A percentile compares a stretch with the other conserved stretches of the same genome.
Conservation (phyloP, 2,113 vertebrate species). For the Crotalus viridis region DNA sequence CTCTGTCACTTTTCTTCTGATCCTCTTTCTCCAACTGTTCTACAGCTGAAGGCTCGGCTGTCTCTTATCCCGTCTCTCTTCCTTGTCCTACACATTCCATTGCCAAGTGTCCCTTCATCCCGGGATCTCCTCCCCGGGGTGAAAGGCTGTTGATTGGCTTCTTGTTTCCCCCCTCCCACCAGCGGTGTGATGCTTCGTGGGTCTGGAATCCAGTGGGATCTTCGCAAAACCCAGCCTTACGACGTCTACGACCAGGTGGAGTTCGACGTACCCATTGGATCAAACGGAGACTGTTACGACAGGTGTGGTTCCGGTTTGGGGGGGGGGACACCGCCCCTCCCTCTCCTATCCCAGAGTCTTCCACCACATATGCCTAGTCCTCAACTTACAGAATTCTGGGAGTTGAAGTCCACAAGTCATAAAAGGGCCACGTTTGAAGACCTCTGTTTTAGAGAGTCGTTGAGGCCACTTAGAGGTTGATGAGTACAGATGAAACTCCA, state of each 20-base stretch:
- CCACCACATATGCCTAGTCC: neutral
- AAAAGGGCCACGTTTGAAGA: too few species aligned
- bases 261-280: constrained; percentile 91
- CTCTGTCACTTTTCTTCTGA: too few species aligned
- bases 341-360: neutral
- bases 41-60: neutral
- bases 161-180: neutral
- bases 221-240: constrained; percentile 92
- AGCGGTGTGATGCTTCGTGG: constrained; percentile 95
- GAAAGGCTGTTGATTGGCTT: neutral
- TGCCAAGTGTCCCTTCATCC: neutral
- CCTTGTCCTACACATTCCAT: neutral
- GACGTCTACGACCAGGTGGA: constrained; percentile 92
- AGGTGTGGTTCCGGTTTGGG: constrained; percentile 65
- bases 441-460: too few species aligned
- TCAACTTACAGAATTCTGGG: neutral
- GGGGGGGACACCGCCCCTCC: neutral
- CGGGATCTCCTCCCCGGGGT: too few species aligned
- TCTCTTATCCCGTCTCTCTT: neutral
- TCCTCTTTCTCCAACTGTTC: too few species aligned
- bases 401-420: too few species aligned
- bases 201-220: constrained; percentile 93
- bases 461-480: too few species aligned
- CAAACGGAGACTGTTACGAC: constrained; percentile 88
- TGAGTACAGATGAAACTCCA: too few species aligned